phyloP scores from a whole-genome alignment of 92 coral and sea anemone species.

The Montipora capitata region DNA sequence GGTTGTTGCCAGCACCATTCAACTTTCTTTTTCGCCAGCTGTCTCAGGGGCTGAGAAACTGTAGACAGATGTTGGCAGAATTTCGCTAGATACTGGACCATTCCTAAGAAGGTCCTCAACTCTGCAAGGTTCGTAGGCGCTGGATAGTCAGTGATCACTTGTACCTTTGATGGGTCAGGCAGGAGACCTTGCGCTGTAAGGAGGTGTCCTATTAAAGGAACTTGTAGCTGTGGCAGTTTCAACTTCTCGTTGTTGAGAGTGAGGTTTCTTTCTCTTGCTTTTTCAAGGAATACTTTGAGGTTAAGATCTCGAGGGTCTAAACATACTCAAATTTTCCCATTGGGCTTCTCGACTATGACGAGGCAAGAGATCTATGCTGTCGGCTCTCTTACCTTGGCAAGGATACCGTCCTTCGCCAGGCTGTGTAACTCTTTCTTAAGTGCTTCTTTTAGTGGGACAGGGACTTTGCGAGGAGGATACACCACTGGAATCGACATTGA shows the following conservation, averaged over 20 bases:
- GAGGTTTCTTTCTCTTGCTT: conserved; percentile 44
- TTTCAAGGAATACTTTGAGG: conserved; percentile 26
- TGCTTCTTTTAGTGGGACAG: conserved; percentile 51
- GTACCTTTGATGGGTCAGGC: no score
- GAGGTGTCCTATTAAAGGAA: no score
- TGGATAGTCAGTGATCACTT: no score
- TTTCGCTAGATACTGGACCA: neutral
- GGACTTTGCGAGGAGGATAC: conserved; percentile 67
- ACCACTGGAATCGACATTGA: conserved; percentile 22
- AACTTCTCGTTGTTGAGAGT: conserved; percentile 50
- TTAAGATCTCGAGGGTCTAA: conserved; percentile 49
- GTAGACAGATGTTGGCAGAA: neutral
- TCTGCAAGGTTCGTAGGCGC: no score
- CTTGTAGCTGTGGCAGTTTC: no score
- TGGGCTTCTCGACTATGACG: conserved; percentile 60
- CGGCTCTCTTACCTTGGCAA: conserved; percentile 47
- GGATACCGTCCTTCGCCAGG: conserved; percentile 33
- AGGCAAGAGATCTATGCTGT: conserved; percentile 53
- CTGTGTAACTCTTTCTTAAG: conserved; percentile 36
- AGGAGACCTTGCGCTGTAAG: no score
- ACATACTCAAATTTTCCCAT: conserved; percentile 42
- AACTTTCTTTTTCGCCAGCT: no score
- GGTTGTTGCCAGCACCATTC: no score
- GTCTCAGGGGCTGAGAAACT: no score
- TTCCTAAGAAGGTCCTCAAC: no score